Evolutionary conservation across 1,140 invertebrate species (phyloP).

Genomic region (Lithobius niger): DNA sequence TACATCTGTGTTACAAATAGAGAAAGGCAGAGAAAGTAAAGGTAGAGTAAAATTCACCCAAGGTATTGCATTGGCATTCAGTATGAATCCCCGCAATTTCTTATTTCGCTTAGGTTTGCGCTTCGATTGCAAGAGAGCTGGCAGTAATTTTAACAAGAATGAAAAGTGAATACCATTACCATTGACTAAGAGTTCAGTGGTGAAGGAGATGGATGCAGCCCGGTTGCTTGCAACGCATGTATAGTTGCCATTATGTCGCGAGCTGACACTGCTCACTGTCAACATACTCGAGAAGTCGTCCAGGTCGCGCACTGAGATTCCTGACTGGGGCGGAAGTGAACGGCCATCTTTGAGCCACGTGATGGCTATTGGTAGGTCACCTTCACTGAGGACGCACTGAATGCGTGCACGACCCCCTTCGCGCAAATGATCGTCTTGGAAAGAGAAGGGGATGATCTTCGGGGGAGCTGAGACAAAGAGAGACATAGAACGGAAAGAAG

Average conservation of each 20-base stretch:
- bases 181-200: conserved; percentile 31
- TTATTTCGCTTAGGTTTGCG: too few relatives aligned
- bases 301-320: conserved; percentile 43
- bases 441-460: conserved; percentile 30
- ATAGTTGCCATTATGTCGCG: conserved; percentile 35
- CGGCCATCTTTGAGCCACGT: conserved; percentile 52
- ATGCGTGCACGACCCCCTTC: conserved; percentile 33
- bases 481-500: too few relatives aligned
- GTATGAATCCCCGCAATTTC: too few relatives aligned
- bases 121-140: too few relatives aligned
- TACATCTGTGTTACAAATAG: neutral
- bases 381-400: conserved; percentile 37
- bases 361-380: conserved; percentile 51
- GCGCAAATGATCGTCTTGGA: conserved; percentile 27
- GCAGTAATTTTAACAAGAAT: too few relatives aligned
- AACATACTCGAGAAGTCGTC: conserved; percentile 48
- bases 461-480: conserved; percentile 30
- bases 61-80: too few relatives aligned
- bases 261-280: conserved; percentile 37
- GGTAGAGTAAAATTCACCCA: neutral
- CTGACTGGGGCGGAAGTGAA: conserved; percentile 27
- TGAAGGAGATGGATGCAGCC: conserved; percentile 30
- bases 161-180: conserved; percentile 22
- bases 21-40: neutral
- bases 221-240: conserved; percentile 34